phyloP scores from a whole-genome alignment of 1,140 invertebrate species.

The Apis laboriosa region DNA sequence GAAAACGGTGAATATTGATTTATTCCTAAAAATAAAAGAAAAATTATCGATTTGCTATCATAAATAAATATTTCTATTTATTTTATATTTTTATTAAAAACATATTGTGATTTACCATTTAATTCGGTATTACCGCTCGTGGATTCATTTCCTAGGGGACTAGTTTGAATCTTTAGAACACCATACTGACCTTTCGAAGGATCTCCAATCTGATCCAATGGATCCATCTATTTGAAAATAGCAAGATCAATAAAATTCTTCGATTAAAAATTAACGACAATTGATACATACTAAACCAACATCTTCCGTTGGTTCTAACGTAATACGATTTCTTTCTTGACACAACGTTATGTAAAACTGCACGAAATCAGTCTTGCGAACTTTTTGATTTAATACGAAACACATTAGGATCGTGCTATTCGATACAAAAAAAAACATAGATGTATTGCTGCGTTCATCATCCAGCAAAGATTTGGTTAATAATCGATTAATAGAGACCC shows the following conservation, averaged over 20 bases:
- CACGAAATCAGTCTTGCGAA: constrained; percentile 90
- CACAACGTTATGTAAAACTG: constrained; percentile 90
- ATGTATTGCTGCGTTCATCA: constrained; percentile 89
- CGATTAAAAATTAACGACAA: not conserved
- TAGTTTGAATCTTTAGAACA: constrained; percentile 83
- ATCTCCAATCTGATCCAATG: constrained; percentile 80
- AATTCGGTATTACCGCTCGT: constrained; percentile 68
- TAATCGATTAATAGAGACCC: constrained; percentile 91
- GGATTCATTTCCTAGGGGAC: constrained; percentile 77
- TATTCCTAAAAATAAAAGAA: constrained; percentile 53
- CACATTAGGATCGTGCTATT: constrained; percentile 88
- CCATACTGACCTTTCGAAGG: constrained; percentile 82
- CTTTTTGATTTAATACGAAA: constrained; percentile 88
- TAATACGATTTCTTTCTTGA: constrained; percentile 86
- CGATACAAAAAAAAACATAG: constrained; percentile 92
- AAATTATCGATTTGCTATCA: not conserved
- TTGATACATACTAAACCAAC: constrained; percentile 85
- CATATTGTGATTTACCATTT: constrained; percentile 62
- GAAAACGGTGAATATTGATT: constrained; percentile 84
- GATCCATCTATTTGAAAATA: constrained; percentile 79
- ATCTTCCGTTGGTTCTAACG: constrained; percentile 90
- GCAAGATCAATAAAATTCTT: not conserved
- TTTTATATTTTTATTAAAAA: no score
- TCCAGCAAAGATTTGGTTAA: constrained; percentile 89
- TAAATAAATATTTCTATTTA: not conserved